phyloP scores from a whole-genome alignment of 2,797 vertebrate species.

The Podarcis siculus region DNA sequence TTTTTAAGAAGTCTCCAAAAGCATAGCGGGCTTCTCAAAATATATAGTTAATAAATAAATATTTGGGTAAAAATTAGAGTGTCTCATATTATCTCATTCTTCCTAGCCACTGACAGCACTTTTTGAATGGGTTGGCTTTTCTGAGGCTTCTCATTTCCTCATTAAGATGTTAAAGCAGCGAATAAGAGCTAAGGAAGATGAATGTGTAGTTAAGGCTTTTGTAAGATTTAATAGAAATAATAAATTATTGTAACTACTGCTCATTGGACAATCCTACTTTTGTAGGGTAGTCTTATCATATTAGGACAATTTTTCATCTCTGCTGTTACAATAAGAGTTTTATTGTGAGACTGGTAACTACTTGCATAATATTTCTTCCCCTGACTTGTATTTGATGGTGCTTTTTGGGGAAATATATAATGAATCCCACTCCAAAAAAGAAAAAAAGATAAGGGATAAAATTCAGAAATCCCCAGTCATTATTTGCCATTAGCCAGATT shows the following conservation, averaged over 20 bases:
- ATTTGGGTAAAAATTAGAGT: background rate
- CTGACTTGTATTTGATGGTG: conserved; percentile 56
- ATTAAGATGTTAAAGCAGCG: conserved; percentile 30
- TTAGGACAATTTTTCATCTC: conserved; percentile 35
- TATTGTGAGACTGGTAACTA: conserved; percentile 51
- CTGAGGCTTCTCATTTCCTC: conserved; percentile 47
- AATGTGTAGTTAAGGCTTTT: conserved; percentile 54
- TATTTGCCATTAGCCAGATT: conserved; percentile 69
- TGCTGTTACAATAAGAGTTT: conserved; percentile 47
- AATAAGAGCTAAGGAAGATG: conserved; percentile 50
- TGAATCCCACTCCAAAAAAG: conserved; percentile 43
- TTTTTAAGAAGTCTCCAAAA: too few relatives aligned
- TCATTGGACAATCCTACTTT: conserved; percentile 52
- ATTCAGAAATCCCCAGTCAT: conserved; percentile 52
- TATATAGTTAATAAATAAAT: background rate
- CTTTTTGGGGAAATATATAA: conserved; percentile 27
- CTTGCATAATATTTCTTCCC: conserved; percentile 44
- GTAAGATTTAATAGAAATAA: conserved; percentile 56
- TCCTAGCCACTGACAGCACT: conserved; percentile 16
- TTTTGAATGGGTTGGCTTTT: conserved; percentile 32
- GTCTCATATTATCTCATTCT: background rate
- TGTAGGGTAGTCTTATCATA: conserved; percentile 45
- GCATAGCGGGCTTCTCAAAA: too few relatives aligned
- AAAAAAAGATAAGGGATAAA: conserved; percentile 47
- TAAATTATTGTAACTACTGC: conserved; percentile 54